Evolutionary conservation across 1,140 invertebrate genomes (phyloP), one percentile per base, ranked within the genome.

Genomic region (Holotrichia oblita): DNA sequence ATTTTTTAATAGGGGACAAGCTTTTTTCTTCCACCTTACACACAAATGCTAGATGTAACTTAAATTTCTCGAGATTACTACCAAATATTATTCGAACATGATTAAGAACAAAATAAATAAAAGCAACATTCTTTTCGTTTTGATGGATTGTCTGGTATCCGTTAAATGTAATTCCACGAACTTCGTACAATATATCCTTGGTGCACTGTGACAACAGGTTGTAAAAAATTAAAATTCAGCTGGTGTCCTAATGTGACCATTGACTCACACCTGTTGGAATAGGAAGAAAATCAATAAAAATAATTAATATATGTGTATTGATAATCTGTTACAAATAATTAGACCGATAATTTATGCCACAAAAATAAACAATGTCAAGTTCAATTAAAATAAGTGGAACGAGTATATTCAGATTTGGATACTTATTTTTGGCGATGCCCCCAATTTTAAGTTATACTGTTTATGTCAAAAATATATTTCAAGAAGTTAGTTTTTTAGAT

Each of bases 201-300:
- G 61, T 27, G 14, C 61, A 34, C 61, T 34, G 48, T 55, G 48
- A 24, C 61, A 20, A 22, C 8, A 34, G 27, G 61, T 69, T 69
- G 61, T 69, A 69, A 69, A 69, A 55, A 69, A 69, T 69, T 69
- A 34, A 69, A 69, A 69, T 69, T 69, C 61, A 69, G 6, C 3
- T n/a, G 22, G 61, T 27, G 61, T 14, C 12, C 27, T 27, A 69
- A 69, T 69, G 61, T 69, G 61, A 69, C 61, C 61, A 69, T 69
- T 69, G 61, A 69, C 61, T 69, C 61, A 69, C 61, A 69, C 61
- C 61, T 69, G 61, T 69, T 69, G 61, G 24, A 69, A 69, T 69
- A 69, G 61, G 61, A 69, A 69, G 61, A 69, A 69, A 69, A 69
- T 7, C 22, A 8, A 69, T 69, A 69, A 69, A 69, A 34, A 24